A percentile compares a stretch with the other conserved stretches of the same genome.
These are phyloP conservation scores for Hypomecis atomaria DNA, from an alignment of 2,888 invertebrate genomes.

Conservation along the genomic window DNA sequence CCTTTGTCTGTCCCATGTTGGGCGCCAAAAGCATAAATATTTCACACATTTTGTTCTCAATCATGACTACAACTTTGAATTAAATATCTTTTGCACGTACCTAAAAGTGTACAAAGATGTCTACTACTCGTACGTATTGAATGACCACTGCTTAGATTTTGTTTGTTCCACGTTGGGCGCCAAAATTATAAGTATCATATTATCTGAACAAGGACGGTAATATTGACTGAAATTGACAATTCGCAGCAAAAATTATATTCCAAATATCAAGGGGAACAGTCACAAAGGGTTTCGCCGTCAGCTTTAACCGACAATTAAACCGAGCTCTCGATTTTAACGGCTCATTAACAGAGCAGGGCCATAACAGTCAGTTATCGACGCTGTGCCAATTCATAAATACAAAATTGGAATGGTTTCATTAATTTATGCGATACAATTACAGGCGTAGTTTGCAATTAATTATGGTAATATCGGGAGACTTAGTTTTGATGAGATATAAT, in stretches of 20 bases:
- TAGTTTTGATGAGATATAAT: background rate
- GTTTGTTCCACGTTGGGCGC: background rate
- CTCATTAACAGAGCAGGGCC: conserved; percentile 28
- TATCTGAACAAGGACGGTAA: background rate
- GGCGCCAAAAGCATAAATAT: conserved; percentile 16
- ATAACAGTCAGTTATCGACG: conserved; percentile 42
- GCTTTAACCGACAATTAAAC: conserved; percentile 33
- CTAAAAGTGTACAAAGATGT: too few species aligned
- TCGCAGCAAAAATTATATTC: background rate
- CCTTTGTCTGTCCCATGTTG: conserved; percentile 5
- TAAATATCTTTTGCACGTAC: too few species aligned
- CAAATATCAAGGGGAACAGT: conserved; percentile 13
- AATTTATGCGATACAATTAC: conserved; percentile 32
- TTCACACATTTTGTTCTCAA: background rate
- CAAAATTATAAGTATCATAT: background rate
- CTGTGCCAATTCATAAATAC: conserved; percentile 41
- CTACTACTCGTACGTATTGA: too few species aligned
- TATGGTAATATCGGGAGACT: conserved; percentile 22
- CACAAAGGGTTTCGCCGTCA: conserved; percentile 25
- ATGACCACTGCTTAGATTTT: background rate
- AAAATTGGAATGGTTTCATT: conserved; percentile 46
- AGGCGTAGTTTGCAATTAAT: conserved; percentile 27
- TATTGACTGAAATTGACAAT: background rate
- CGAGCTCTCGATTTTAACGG: conserved; percentile 29
- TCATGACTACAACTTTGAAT: background rate